Evolutionary conservation across 2,888 invertebrate species (phyloP).

Genomic region (Junonia oenone): DNA sequence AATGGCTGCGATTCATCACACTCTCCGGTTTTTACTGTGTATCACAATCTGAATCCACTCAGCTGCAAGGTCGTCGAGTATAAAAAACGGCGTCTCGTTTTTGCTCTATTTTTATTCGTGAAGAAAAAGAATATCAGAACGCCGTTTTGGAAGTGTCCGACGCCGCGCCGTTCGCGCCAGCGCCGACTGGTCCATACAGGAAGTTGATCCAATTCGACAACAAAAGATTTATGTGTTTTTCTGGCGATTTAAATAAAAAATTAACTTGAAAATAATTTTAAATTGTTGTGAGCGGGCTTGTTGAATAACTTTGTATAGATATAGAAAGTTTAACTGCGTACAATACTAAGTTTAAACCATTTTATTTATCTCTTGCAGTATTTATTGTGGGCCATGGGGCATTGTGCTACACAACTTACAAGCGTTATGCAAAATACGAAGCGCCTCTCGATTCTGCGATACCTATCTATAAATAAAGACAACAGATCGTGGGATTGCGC

Average conservation of each 20-base stretch:
- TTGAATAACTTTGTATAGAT: neutral
- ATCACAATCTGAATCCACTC: conserved; percentile 68
- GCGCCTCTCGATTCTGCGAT: conserved; percentile 70
- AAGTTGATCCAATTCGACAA: conserved; percentile 69
- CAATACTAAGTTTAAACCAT: neutral
- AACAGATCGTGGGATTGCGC: conserved; percentile 64
- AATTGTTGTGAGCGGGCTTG: neutral
- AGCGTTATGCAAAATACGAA: conserved; percentile 73
- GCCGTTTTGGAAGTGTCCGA: conserved; percentile 69
- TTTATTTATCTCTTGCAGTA: conserved; percentile 9
- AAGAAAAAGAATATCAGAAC: conserved; percentile 73
- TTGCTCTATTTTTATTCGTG: conserved; percentile 70
- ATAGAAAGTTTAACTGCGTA: neutral
- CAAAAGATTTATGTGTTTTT: conserved; percentile 72
- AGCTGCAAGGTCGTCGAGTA: conserved; percentile 70
- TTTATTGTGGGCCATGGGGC: conserved; percentile 31
- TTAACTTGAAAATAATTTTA: conserved; percentile 31
- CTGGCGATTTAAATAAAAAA: conserved; percentile 48
- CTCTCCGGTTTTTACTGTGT: conserved; percentile 67
- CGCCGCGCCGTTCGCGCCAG: conserved; percentile 33
- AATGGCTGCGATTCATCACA: conserved; percentile 60
- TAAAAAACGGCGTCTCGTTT: conserved; percentile 63
- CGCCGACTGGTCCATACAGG: conserved; percentile 69
- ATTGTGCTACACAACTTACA: conserved; percentile 62
- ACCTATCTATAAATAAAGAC: conserved; percentile 64